phyloP scores from a whole-genome alignment of 2,113 vertebrate species.

The Hemiscyllium ocellatum region DNA sequence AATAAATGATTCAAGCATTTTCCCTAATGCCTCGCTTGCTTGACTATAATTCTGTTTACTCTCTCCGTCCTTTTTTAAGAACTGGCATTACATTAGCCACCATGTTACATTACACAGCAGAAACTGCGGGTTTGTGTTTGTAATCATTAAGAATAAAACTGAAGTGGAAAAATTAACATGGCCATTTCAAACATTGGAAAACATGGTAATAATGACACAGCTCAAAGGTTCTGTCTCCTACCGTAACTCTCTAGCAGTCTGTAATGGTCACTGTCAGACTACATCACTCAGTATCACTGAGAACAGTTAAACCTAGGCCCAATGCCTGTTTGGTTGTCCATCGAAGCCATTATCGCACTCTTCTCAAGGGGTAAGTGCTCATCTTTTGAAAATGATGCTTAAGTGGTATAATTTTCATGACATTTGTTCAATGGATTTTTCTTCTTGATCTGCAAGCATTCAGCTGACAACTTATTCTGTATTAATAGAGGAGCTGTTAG shows the following conservation, averaged over 20 bases:
- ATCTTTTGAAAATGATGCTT: not conserved
- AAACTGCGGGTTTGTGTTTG: not conserved
- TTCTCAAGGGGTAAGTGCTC: not conserved
- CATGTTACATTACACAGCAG: no score
- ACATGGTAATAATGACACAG: not conserved
- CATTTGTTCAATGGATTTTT: not conserved
- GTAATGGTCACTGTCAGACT: not conserved
- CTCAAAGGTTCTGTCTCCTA: not conserved
- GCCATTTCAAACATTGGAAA: not conserved
- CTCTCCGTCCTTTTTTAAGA: no score
- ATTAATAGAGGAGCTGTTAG: not conserved
- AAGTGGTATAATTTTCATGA: not conserved
- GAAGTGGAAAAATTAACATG: not conserved
- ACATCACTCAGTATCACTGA: not conserved
- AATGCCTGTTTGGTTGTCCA: not conserved
- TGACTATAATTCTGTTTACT: no score
- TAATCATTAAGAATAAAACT: not conserved
- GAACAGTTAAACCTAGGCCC: not conserved
- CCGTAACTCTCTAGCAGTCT: not conserved
- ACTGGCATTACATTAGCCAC: no score
- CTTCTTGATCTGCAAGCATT: not conserved
- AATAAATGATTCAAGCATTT: no score
- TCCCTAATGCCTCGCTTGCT: no score
- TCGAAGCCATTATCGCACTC: not conserved
- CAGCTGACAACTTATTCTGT: not conserved